Base-by-base conservation (phyloP, 1,140 invertebrate species). In the Drosophila nikananu region DNA sequence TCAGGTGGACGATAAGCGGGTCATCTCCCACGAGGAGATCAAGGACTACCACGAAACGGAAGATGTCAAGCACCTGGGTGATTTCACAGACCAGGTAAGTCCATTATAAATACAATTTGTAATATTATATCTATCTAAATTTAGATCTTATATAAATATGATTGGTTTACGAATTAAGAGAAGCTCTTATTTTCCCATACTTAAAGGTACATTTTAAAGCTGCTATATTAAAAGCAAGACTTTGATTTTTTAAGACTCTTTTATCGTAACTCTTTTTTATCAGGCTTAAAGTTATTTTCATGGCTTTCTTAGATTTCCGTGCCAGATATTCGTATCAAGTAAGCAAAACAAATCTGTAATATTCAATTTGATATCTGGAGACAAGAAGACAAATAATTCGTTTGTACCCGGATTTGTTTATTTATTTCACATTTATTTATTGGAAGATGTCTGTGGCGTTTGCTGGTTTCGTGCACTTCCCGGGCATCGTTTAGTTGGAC, bases 61-160 rank as follows among this genome's bases (percentile, higher is more conserved):
- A 93, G 96, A 97, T 94, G 95, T 96, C 25, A 95, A 96, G 83
- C 96, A 97, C 89, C 93, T 96, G 49, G 97, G 97, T 17, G 96
- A 97, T 84, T 96, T 97, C 77, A 96, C 96, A 19, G 97, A 97
- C 91, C 95, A 97, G 94, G 97, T 97, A 90, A 95, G 95, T 94
- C 3, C 1, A 0, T 15, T 12, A n/a, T 7, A 21, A 15, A 15
- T 5, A 21, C 13, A 1, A 39, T 39, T 32, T 12, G 3, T 0
- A 52, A 17, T 23, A 9, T 27, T 23, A 9, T 27, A 19, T 27
- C 25, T 27, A 6, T 27, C 25, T 1, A 27, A 5, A 27, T 27
- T n/a, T 7, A 6, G 13, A 4, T 23, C 2, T 13, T 15, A 3
- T 15, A 9, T 15, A 32, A 21, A 19, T 8, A 19, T 32, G 6